These are phyloP conservation scores for Catocala nupta DNA, from an alignment of 2,888 invertebrate genomes.

Conservation along the genomic window DNA sequence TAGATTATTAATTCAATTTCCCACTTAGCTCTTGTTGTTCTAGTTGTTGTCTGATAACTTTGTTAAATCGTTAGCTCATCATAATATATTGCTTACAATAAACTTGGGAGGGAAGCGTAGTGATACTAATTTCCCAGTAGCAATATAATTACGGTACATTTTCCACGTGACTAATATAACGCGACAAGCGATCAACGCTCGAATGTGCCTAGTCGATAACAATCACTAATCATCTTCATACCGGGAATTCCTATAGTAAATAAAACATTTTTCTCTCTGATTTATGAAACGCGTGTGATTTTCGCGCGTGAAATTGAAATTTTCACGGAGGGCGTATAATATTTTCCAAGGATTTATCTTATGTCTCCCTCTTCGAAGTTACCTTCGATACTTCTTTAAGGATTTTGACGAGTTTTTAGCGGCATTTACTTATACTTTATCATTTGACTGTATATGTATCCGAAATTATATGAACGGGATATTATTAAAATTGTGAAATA, in stretches of 20 bases:
- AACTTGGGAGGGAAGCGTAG: neutral
- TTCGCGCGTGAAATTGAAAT: constrained; percentile 60
- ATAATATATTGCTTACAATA: too few species aligned
- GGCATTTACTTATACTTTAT: neutral
- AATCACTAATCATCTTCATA: neutral
- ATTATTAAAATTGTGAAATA: neutral
- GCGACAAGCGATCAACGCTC: too few species aligned
- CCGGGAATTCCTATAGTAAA: constrained; percentile 2
- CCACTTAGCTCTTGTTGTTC: too few species aligned
- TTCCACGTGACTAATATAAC: neutral
- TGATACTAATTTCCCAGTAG: neutral
- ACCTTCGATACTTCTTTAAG: constrained; percentile 20
- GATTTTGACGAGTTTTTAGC: constrained; percentile 9
- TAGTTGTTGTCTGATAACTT: too few species aligned
- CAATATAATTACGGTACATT: neutral
- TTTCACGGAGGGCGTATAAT: constrained; percentile 37
- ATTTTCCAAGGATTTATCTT: constrained; percentile 50
- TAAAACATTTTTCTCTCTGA: constrained; percentile 14
- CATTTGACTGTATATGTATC: neutral
- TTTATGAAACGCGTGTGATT: constrained; percentile 43
- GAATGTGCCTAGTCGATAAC: too few species aligned
- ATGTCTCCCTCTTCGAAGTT: constrained; percentile 30
- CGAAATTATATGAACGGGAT: neutral
- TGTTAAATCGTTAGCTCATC: too few species aligned
- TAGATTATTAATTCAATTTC: too few species aligned